phyloP scores from a whole-genome alignment of 30 jellyfish, hydroid and myxozoan species.

The Hydra vulgaris region DNA sequence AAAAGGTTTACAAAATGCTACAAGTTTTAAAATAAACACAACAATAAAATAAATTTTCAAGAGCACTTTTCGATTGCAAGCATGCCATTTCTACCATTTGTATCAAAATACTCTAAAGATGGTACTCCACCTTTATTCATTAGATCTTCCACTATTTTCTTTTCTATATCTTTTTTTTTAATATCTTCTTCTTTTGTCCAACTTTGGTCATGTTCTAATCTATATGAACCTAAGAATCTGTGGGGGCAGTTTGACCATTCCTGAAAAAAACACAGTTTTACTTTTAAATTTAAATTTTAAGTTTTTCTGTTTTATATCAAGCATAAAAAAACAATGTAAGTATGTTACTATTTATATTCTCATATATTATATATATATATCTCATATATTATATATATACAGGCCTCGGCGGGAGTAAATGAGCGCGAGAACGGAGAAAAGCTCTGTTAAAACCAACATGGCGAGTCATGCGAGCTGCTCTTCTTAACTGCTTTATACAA shows the following conservation, averaged over 20 bases:
- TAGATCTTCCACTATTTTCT: constrained; percentile 48
- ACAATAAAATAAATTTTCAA: too few relatives aligned
- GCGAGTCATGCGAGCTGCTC: too few relatives aligned
- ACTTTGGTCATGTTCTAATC: constrained; percentile 88
- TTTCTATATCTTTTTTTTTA: constrained; percentile 43
- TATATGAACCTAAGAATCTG: constrained; percentile 63
- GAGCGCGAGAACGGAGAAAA: too few relatives aligned
- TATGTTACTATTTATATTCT: too few relatives aligned
- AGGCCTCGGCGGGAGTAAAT: too few relatives aligned
- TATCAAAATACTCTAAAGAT: constrained; percentile 47
- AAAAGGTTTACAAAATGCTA: not conserved
- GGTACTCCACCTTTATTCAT: constrained; percentile 64
- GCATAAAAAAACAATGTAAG: too few relatives aligned
- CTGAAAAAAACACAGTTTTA: constrained; percentile 15
- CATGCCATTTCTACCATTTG: constrained; percentile 4
- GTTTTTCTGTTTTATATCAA: too few relatives aligned
- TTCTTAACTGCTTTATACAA: too few relatives aligned
- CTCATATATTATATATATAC: too few relatives aligned
- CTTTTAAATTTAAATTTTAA: too few relatives aligned
- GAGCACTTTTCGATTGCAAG: not conserved
- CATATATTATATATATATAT: too few relatives aligned
- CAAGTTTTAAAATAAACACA: not conserved
- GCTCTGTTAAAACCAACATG: too few relatives aligned
- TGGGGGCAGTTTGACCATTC: constrained; percentile 96
- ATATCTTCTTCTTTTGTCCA: constrained; percentile 83